A percentile compares a stretch with the other conserved stretches of the same genome.
Evolutionary conservation across 2,888 invertebrate genomes (phyloP).

Genomic region (Trissolcus japonicus): DNA sequence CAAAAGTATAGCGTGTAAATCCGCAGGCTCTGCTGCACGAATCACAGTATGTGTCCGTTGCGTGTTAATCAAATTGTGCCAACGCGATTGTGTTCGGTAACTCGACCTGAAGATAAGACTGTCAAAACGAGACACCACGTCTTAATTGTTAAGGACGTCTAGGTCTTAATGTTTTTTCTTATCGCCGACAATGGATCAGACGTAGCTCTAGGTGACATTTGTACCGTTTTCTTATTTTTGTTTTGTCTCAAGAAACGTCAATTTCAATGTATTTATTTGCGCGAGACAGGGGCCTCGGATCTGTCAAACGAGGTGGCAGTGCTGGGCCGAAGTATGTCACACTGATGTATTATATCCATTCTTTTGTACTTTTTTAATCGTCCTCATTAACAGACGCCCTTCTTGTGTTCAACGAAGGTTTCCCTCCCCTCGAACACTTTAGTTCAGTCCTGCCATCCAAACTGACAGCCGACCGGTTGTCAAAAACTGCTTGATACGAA

Average conservation of each 20-base stretch:
- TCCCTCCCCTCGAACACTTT: slow-evolving; percentile 2
- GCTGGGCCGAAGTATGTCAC: slow-evolving; percentile 22
- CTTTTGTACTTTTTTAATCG: slow-evolving; percentile 56
- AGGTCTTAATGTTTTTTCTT: slow-evolving; percentile 13
- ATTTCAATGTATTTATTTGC: slow-evolving; percentile 39
- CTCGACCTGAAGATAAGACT: slow-evolving; percentile 46
- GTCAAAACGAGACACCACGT: slow-evolving; percentile 36
- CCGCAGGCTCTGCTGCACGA: not conserved
- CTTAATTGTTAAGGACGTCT: slow-evolving; percentile 40
- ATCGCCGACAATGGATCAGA: slow-evolving; percentile 34
- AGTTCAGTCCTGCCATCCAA: slow-evolving; percentile 30
- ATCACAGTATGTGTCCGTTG: slow-evolving; percentile 9
- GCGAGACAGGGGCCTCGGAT: slow-evolving; percentile 33
- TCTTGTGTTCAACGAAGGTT: slow-evolving; percentile 23
- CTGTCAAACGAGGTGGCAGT: slow-evolving; percentile 19
- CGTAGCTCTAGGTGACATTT: slow-evolving; percentile 34
- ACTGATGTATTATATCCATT: slow-evolving; percentile 52
- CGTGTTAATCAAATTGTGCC: slow-evolving; percentile 38
- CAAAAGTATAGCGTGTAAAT: not conserved
- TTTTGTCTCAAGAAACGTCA: slow-evolving; percentile 7
- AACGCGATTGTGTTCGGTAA: slow-evolving; percentile 42
- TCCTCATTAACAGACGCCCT: slow-evolving; percentile 29
- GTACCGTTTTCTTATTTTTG: slow-evolving; percentile 24
- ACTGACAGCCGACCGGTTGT: slow-evolving; percentile 7
- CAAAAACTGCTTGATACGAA: too few relatives aligned